Evolutionary conservation across 2,113 vertebrate genomes (phyloP).

Genomic region (Pelmatolapia mariae): DNA sequence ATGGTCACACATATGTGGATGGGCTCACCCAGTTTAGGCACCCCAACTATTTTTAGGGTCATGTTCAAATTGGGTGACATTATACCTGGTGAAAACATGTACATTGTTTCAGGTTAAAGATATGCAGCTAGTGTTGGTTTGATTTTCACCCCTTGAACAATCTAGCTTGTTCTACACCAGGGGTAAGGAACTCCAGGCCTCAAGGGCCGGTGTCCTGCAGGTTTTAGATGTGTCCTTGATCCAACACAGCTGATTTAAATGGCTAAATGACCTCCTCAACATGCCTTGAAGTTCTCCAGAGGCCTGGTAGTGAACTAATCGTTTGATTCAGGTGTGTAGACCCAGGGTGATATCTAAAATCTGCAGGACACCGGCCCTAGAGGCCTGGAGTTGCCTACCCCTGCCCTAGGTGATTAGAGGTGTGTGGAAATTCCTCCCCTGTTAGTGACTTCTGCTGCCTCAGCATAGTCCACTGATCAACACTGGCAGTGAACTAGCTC

Average conservation of each 20-base stretch:
- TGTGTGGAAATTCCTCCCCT: not conserved
- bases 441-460: not conserved
- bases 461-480: not conserved
- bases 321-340: no score
- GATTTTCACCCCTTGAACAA: not conserved
- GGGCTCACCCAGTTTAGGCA: constrained; percentile 14
- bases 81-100: not conserved
- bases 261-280: no score
- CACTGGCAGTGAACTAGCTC: not conserved
- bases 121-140: not conserved
- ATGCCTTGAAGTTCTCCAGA: no score
- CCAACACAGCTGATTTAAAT: no score
- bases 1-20: constrained; percentile 38
- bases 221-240: no score
- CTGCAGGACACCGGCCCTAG: no score
- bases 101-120: not conserved
- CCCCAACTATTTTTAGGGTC: constrained; percentile 9
- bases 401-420: not conserved
- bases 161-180: not conserved
- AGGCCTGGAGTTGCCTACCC: no score
- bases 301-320: no score
- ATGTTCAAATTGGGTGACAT: constrained; percentile 6
- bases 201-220: no score
- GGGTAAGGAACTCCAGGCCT: no score
- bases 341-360: no score